Evolutionary conservation across 2,888 invertebrate species (phyloP), one percentile per base, ranked within the genome.

Genomic region (Siphonodentalium dalli): DNA sequence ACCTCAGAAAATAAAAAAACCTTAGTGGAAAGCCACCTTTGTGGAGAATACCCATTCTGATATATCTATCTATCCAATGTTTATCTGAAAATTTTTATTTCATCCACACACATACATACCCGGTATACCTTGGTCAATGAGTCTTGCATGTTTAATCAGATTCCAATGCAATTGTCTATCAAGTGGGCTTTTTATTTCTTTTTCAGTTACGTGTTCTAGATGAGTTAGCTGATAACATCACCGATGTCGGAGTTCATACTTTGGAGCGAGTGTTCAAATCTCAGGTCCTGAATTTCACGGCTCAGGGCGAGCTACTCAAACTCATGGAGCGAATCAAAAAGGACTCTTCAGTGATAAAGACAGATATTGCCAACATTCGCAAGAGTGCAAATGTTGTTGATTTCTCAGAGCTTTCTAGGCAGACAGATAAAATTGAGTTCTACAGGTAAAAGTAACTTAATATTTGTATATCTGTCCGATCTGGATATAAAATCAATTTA

Each of bases 201-300:
- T 61, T 63, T 35, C 52, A 71, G 71, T 39, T 68, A 20, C 37
- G 49, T 7, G 56, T 44, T 0, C 41, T 71, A 38, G 58, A 63
- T 26, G 29, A 40, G 13, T 31, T 68, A 7, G 53, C 68, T 2
- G 24, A 41, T 3, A 54, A 52, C 24, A 54, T 69, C 21, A 53
- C 66, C 7, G 38, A 44, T 7, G 53, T 26, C n/a, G 64, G 61
- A 15, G 54, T 69, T 5, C 44, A 54, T 9, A 51, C 56, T 3
- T 44, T 71, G 28, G 38, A 65, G 37, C 38, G 51, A 13, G 60
- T 63, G n/a, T 54, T 69, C 21, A 49, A 50, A n/a, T 46, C 52
- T 15, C 38, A 48, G 13, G 44, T 69, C 21, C 27, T 44, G n/a
- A 71, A 71, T 47, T 38, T 29, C 8, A 61, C 66, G 7, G 52